These are phyloP conservation scores for Dreissena rostriformis DNA, from an alignment of 1,140 invertebrate genomes.

Conservation along the genomic window DNA sequence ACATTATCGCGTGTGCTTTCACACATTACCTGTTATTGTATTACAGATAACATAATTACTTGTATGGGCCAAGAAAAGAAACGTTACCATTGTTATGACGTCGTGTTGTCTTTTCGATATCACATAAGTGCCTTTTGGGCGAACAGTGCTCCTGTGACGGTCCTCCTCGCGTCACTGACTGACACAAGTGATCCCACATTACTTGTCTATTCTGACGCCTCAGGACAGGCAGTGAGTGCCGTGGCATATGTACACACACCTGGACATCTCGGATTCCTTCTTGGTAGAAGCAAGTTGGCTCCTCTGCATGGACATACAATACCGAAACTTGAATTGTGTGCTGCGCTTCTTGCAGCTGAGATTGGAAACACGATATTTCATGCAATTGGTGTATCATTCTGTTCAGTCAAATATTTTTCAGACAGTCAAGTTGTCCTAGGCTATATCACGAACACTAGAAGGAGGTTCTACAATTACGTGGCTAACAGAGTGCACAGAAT, in stretches of 20 bases:
- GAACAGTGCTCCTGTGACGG: too few relatives aligned
- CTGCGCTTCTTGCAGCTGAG: constrained; percentile 48
- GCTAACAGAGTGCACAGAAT: constrained; percentile 43
- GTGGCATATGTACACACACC: constrained; percentile 32
- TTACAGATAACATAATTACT: too few relatives aligned
- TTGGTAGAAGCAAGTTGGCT: constrained; percentile 50
- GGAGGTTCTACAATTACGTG: constrained; percentile 50
- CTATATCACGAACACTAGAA: constrained; percentile 52
- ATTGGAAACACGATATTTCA: too few relatives aligned
- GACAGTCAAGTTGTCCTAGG: constrained; percentile 60
- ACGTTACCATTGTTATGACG: too few relatives aligned
- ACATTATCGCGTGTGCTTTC: too few relatives aligned
- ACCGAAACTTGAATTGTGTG: constrained; percentile 59
- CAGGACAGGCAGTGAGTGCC: constrained; percentile 47
- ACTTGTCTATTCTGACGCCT: constrained; percentile 55
- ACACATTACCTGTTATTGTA: too few relatives aligned
- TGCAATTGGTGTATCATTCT: constrained; percentile 5
- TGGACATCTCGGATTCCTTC: constrained; percentile 24
- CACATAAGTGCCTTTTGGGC: too few relatives aligned
- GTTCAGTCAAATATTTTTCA: constrained; percentile 39
- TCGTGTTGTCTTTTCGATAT: too few relatives aligned
- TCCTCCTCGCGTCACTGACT: too few relatives aligned
- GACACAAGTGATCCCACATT: too few relatives aligned
- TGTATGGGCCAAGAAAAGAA: too few relatives aligned
- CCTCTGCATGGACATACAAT: constrained; percentile 55